A percentile compares a stretch with the other conserved stretches of the same genome.
These are phyloP conservation scores for Poeciliopsis prolifica DNA, from an alignment of 2,113 vertebrate genomes.

Conservation along the genomic window DNA sequence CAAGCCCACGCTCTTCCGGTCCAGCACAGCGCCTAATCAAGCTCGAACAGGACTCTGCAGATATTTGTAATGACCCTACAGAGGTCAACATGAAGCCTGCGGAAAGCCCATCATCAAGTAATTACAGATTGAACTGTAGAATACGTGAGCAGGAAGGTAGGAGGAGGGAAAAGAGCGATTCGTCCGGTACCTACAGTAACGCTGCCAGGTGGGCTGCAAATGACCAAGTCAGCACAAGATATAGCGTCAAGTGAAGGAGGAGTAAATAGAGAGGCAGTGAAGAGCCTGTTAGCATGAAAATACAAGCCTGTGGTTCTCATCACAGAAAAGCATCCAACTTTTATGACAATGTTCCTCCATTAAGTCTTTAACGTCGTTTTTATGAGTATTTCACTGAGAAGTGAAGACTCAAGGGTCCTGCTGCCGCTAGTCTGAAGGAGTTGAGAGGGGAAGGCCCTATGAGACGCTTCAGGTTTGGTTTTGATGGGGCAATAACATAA, in stretches of 20 bases:
- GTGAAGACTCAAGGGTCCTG: no score
- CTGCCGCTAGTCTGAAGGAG: no score
- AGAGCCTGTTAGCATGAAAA: constrained; percentile 2
- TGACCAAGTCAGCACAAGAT: constrained; percentile 18
- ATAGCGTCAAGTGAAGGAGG: constrained; percentile 18
- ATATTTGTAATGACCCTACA: constrained; percentile 60
- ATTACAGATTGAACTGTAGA: constrained; percentile 48
- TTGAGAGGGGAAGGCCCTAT: no score
- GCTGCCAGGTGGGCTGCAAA: constrained; percentile 13
- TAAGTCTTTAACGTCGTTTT: no score
- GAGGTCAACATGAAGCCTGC: constrained; percentile 46
- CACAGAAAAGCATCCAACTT: neutral
- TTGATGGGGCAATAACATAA: no score
- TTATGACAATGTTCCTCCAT: neutral
- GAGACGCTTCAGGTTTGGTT: no score
- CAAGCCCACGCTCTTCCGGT: constrained; percentile 51
- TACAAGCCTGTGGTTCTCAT: constrained; percentile 3
- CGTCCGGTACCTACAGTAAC: constrained; percentile 2
- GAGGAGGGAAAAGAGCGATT: constrained; percentile 3
- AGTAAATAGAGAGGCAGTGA: constrained; percentile 3
- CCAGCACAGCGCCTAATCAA: constrained; percentile 48
- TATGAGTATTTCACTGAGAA: no score
- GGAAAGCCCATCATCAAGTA: constrained; percentile 50
- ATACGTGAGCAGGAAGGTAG: constrained; percentile 22
- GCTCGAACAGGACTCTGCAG: constrained; percentile 64